These are phyloP conservation scores for Atopsyche davidsoni DNA, from an alignment of 1,140 invertebrate genomes.

Conservation along the genomic window DNA sequence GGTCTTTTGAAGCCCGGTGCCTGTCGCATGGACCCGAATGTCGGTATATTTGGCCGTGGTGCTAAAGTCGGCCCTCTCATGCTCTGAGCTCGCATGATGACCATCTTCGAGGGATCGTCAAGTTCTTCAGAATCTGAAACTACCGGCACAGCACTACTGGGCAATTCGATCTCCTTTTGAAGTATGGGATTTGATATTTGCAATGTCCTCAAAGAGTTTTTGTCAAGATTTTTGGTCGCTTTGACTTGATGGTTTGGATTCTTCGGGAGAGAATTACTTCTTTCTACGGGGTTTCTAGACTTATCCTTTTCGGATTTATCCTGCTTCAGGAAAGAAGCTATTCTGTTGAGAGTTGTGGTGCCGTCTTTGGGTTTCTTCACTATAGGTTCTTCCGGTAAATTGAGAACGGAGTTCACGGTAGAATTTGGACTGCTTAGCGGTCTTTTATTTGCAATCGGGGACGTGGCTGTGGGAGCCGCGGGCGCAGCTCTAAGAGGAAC, in stretches of 20 bases:
- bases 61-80: slow-evolving; percentile 57
- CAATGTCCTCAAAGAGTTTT: slow-evolving; percentile 62
- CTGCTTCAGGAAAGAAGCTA: slow-evolving; percentile 71
- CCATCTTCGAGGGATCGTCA: slow-evolving; percentile 44
- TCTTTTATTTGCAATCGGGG: slow-evolving; percentile 38
- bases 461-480: slow-evolving; percentile 40
- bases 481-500: slow-evolving; percentile 52
- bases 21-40: slow-evolving; percentile 74
- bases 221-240: slow-evolving; percentile 59
- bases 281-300: slow-evolving; percentile 49
- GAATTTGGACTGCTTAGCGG: slow-evolving; percentile 50
- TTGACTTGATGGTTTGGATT: slow-evolving; percentile 53
- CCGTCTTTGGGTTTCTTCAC: slow-evolving; percentile 49
- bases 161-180: slow-evolving; percentile 59
- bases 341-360: slow-evolving; percentile 59
- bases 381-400: slow-evolving; percentile 40
- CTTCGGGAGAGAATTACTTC: slow-evolving; percentile 53
- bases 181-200: slow-evolving; percentile 77
- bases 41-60: slow-evolving; percentile 56
- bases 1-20: slow-evolving; percentile 57
- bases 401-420: slow-evolving; percentile 38
- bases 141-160: slow-evolving; percentile 52
- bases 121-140: slow-evolving; percentile 45
- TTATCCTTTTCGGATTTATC: slow-evolving; percentile 49
- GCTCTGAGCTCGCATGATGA: slow-evolving; percentile 68